A percentile compares a stretch with the other conserved stretches of the same genome.
phyloP scores from a whole-genome alignment of 2,797 vertebrate genomes.

The Thamnophis elegans region DNA sequence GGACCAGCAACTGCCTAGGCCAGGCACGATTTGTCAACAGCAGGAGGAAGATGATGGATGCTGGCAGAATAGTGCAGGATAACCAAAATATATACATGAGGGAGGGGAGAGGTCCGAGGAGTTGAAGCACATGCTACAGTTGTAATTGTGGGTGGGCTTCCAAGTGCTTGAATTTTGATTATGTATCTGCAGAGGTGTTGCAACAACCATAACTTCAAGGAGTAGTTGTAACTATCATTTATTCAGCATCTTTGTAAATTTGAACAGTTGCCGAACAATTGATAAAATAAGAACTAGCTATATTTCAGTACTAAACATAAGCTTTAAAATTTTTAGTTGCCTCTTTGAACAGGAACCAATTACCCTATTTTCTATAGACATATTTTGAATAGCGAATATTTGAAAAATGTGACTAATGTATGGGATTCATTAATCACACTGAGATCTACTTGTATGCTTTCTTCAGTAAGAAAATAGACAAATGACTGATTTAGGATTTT shows the following conservation, averaged over 20 bases:
- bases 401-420: background rate
- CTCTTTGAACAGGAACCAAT: background rate
- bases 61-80: background rate
- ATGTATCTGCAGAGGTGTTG: background rate
- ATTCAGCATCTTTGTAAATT: background rate
- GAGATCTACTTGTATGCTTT: background rate
- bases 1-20: background rate
- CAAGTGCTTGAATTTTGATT: background rate
- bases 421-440: background rate
- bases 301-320: background rate
- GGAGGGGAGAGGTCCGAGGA: background rate
- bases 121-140: background rate
- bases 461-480: background rate
- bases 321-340: background rate
- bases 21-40: background rate
- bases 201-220: background rate
- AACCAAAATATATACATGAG: background rate
- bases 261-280: background rate
- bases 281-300: background rate
- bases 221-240: background rate
- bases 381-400: background rate
- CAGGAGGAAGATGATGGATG: background rate
- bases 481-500: fast-evolving
- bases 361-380: background rate
- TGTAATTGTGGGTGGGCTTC: background rate